A percentile compares a stretch with the other conserved stretches of the same genome.
Evolutionary conservation across 2,797 vertebrate genomes (phyloP).

Genomic region (Buphagus erythrorhynchus): DNA sequence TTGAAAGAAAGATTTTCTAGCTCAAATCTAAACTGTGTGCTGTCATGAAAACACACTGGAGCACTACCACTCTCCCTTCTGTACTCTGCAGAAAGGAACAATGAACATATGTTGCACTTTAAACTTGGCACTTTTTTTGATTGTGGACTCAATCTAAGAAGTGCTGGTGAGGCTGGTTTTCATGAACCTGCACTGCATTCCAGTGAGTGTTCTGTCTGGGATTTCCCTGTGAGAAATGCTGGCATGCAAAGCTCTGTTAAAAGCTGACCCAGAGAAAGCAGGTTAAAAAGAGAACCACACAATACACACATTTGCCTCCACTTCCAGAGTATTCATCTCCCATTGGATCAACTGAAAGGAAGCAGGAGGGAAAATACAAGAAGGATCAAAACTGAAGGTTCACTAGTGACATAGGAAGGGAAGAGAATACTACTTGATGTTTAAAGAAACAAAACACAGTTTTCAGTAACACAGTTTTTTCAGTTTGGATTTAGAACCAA

Average conservation of each 20-base stretch:
- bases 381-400: slow-evolving; percentile 85
- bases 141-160: not conserved
- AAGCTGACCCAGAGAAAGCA: slow-evolving; percentile 73
- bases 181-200: not conserved
- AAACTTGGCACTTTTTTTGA: not conserved
- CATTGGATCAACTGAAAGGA: slow-evolving; percentile 94
- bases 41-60: not conserved
- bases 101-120: not conserved
- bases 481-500: not conserved
- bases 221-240: slow-evolving; percentile 76
- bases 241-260: slow-evolving; percentile 87
- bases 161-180: not conserved
- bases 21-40: not conserved
- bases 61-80: not conserved
- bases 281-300: slow-evolving; percentile 75
- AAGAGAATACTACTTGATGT: slow-evolving; percentile 51
- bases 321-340: slow-evolving; percentile 96
- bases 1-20: not conserved
- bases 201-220: slow-evolving; percentile 75
- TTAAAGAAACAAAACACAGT: slow-evolving; percentile 21
- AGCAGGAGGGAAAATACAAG: slow-evolving; percentile 89
- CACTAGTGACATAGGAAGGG: slow-evolving; percentile 61
- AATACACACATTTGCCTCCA: slow-evolving; percentile 99
- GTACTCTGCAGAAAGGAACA: not conserved
- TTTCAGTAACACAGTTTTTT: not conserved